These are phyloP conservation scores for Dryococelus australis DNA, from an alignment of 2,888 invertebrate species.

Conservation along the genomic window DNA sequence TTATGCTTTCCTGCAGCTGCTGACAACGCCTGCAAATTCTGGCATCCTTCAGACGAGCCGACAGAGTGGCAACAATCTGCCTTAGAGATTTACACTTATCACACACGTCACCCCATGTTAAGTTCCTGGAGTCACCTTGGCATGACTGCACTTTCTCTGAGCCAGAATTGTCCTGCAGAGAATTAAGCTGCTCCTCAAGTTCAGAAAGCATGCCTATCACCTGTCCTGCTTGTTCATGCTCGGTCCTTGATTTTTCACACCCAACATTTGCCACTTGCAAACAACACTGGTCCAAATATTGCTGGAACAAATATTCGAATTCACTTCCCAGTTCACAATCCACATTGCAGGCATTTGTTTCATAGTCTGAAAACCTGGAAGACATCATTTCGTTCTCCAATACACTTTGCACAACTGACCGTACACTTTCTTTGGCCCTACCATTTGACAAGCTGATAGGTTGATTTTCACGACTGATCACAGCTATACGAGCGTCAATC, in stretches of 20 bases:
- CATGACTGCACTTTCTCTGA: neutral
- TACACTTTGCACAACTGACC: neutral
- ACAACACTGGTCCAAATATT: slow-evolving; percentile 68
- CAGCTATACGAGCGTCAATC: slow-evolving; percentile 77
- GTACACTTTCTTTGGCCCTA: neutral
- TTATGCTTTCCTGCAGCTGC: slow-evolving; percentile 62
- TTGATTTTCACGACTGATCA: slow-evolving; percentile 65
- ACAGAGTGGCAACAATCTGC: slow-evolving; percentile 62
- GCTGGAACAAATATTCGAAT: slow-evolving; percentile 72
- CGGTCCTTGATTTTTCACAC: neutral
- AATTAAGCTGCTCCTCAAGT: slow-evolving; percentile 28
- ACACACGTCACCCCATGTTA: slow-evolving; percentile 62
- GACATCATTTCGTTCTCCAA: slow-evolving; percentile 40
- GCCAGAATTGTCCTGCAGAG: neutral
- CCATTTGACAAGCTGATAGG: neutral
- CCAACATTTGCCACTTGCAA: neutral
- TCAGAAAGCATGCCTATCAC: slow-evolving; percentile 26
- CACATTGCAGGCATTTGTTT: slow-evolving; percentile 56
- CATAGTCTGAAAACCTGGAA: slow-evolving; percentile 47
- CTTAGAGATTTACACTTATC: slow-evolving; percentile 66
- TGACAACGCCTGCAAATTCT: slow-evolving; percentile 61
- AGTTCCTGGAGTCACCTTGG: neutral
- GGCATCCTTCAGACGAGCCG: slow-evolving; percentile 55
- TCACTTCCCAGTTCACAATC: slow-evolving; percentile 59
- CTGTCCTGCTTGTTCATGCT: neutral